Evolutionary conservation across 2,888 invertebrate genomes (phyloP).

Genomic region (Pycnomerus fuliginosus): DNA sequence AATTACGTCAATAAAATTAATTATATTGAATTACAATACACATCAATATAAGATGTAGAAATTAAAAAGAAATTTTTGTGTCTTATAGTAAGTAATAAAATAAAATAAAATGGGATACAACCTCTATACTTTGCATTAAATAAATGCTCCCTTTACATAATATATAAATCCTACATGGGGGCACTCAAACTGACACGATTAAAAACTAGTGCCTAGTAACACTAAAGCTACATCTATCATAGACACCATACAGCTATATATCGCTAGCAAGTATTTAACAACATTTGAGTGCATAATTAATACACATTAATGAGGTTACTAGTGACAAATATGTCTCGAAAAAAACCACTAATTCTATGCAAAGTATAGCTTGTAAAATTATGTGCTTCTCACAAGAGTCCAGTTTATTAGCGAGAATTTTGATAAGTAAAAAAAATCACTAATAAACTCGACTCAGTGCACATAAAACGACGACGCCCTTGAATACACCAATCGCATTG

Average conservation of each 20-base stretch:
- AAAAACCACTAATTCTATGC: conserved; percentile 90
- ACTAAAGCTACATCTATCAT: conserved; percentile 40
- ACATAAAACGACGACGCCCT: conserved; percentile 11
- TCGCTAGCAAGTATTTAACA: neutral
- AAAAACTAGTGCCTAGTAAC: conserved; percentile 41
- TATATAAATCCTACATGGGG: conserved; percentile 50
- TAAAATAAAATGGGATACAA: conserved; percentile 59
- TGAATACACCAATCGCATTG: neutral
- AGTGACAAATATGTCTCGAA: conserved; percentile 57
- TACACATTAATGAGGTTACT: conserved; percentile 24
- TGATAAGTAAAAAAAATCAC: conserved; percentile 1
- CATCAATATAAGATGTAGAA: conserved; percentile 44
- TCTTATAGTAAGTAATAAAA: neutral
- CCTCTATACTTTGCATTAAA: conserved; percentile 92
- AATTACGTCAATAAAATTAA: too few relatives aligned
- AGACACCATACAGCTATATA: conserved; percentile 28
- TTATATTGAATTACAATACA: conserved; percentile 49
- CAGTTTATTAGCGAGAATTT: conserved; percentile 9
- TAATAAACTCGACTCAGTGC: conserved; percentile 5
- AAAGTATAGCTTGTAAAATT: conserved; percentile 83
- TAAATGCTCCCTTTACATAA: conserved; percentile 78
- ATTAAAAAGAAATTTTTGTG: conserved; percentile 9
- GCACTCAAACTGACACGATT: conserved; percentile 17
- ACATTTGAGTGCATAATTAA: conserved; percentile 27
- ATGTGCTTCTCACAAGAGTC: conserved; percentile 36